A percentile compares a stretch with the other conserved stretches of the same genome.
Conservation (phyloP, 2,797 vertebrate species). For the Myiothlypis chrysogaster region DNA sequence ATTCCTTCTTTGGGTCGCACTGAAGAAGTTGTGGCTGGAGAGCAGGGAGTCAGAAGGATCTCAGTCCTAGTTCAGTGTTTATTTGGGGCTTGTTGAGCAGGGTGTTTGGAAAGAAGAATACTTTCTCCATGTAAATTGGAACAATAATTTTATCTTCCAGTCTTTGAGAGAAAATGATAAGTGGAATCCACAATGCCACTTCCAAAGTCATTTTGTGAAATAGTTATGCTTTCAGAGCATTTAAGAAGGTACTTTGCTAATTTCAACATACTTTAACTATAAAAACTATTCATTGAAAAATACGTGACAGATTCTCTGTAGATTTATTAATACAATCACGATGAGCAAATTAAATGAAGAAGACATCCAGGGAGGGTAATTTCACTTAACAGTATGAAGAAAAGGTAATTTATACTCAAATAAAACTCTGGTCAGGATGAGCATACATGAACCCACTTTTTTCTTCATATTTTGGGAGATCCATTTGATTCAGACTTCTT, state of each 20-base stretch:
- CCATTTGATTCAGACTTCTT: not conserved
- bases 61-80: not conserved
- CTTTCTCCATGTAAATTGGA: not conserved
- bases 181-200: not conserved
- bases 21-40: not conserved
- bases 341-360: constrained; percentile 39
- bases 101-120: not conserved
- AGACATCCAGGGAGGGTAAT: constrained; percentile 6
- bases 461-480: not conserved
- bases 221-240: not conserved
- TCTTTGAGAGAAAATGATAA: not conserved
- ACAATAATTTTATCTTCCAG: not conserved
- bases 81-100: not conserved
- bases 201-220: not conserved
- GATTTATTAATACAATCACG: not conserved
- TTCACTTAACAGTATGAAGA: constrained; percentile 19
- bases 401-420: constrained; percentile 27
- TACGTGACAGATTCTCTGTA: not conserved
- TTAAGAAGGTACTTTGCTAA: not conserved
- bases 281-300: constrained; percentile 14
- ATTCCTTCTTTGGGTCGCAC: not conserved
- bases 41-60: not conserved
- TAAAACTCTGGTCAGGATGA: constrained; percentile 3
- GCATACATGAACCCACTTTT: not conserved
- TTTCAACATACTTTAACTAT: not conserved